These are phyloP conservation scores for Myripristis jacobus DNA, from an alignment of 2,797 vertebrate genomes.

Conservation along the genomic window DNA sequence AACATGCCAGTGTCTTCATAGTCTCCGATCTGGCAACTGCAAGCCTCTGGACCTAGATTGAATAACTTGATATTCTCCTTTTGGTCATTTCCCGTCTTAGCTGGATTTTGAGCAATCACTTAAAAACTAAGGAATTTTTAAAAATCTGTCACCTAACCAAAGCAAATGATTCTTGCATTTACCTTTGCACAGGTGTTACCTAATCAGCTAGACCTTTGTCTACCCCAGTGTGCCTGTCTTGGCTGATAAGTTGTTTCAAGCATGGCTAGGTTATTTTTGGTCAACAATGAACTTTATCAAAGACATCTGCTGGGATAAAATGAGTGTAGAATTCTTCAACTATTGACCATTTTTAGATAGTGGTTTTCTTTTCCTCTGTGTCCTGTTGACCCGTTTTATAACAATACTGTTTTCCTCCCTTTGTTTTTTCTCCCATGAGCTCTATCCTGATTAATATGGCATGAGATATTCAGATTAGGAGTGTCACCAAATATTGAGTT, in stretches of 20 bases:
- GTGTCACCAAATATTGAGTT: neutral
- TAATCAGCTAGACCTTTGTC: neutral
- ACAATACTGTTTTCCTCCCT: too few relatives aligned
- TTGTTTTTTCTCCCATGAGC: too few relatives aligned
- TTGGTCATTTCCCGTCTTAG: neutral
- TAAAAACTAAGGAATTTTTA: neutral
- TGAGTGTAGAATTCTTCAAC: neutral
- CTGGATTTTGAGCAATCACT: neutral
- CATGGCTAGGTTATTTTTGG: neutral
- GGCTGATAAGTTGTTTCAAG: neutral
- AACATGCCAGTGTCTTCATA: neutral
- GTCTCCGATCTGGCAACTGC: neutral
- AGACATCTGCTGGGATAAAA: neutral
- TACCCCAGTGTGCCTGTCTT: neutral
- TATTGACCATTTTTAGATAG: neutral
- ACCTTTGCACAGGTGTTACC: neutral
- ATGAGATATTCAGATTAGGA: too few relatives aligned
- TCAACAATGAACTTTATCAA: neutral
- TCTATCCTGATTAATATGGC: too few relatives aligned
- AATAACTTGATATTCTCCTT: neutral
- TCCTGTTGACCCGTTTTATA: neutral
- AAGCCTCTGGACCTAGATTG: neutral
- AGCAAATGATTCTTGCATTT: neutral
- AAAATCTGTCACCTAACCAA: neutral
- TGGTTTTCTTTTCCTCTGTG: neutral